Percentiles rank a stretch among this genome's conserved stretches.
These are phyloP conservation scores for Ophiothrix spiculata DNA, from an alignment of 35 echinoderm and acorn worm genomes.

Conservation along the genomic window DNA sequence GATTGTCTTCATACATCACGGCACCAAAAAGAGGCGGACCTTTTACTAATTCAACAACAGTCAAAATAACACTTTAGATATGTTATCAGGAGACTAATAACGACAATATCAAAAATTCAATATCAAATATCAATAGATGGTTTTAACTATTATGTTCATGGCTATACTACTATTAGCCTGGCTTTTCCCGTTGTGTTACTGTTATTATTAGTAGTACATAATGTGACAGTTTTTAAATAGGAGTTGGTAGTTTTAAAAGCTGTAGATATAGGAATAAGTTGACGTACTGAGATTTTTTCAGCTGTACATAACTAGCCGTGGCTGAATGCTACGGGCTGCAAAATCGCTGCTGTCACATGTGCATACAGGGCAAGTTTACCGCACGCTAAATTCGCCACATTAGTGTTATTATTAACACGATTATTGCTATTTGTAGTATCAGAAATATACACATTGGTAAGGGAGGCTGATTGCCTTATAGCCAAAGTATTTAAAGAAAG, in stretches of 20 bases:
- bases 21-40: no score
- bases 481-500: background rate
- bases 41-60: no score
- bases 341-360: background rate
- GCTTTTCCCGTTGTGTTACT: background rate
- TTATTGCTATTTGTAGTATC: background rate
- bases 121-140: background rate
- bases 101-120: no score
- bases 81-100: no score
- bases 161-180: background rate
- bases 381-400: background rate
- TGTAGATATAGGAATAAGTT: background rate
- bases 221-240: background rate
- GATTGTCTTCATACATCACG: no score
- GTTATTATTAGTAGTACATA: background rate
- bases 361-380: background rate
- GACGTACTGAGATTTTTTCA: background rate
- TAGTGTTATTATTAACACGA: conserved; percentile 10
- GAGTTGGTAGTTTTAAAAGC: background rate
- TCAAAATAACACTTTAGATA: no score
- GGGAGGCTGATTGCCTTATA: background rate
- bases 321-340: background rate
- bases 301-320: background rate
- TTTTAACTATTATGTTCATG: conserved; percentile 1
- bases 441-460: background rate